A percentile compares a stretch with the other conserved stretches of the same genome.
These are phyloP conservation scores for Creontiades dilutus DNA, from an alignment of 2,888 invertebrate species.

Conservation along the genomic window DNA sequence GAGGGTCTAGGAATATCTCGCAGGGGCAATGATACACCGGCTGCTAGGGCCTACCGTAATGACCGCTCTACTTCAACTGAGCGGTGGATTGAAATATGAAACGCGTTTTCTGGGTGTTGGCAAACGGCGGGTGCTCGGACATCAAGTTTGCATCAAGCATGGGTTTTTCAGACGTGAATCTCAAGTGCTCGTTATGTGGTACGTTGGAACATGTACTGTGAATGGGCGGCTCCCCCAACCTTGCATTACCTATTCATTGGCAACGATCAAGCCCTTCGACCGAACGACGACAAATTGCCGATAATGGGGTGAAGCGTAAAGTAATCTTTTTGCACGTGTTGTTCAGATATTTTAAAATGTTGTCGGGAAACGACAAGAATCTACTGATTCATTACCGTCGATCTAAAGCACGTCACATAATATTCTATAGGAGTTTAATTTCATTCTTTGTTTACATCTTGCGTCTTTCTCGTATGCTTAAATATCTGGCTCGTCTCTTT, in stretches of 20 bases:
- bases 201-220: neutral
- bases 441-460: too few species aligned
- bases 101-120: neutral
- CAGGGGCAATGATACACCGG: neutral
- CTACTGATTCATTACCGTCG: too few species aligned
- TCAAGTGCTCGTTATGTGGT: neutral
- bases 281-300: neutral
- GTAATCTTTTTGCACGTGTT: neutral
- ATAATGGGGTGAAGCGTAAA: neutral
- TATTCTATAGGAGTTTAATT: too few species aligned
- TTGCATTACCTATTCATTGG: neutral
- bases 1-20: conserved; percentile 23
- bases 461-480: too few species aligned
- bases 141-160: neutral
- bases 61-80: neutral
- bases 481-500: too few species aligned
- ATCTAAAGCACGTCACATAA: too few species aligned
- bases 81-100: conserved; percentile 20
- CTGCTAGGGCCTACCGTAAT: neutral
- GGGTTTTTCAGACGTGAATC: neutral
- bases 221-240: neutral
- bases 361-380: too few species aligned
- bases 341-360: neutral
- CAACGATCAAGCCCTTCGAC: conserved; percentile 5
- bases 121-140: neutral